Base-by-base conservation (phyloP, 1,140 invertebrate genomes). In the Melanaphis sacchari region DNA sequence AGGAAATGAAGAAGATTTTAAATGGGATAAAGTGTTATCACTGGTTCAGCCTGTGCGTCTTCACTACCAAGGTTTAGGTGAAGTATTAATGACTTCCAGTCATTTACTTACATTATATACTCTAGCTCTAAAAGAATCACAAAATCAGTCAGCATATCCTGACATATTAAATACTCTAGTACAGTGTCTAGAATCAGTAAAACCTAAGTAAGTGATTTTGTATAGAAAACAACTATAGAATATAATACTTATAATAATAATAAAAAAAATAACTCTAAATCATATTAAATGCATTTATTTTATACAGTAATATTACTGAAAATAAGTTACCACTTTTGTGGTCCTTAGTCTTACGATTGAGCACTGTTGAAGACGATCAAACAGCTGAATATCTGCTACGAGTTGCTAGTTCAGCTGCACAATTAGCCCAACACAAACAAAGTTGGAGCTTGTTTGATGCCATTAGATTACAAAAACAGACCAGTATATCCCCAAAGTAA, bases 401-500 rank as follows among this genome's bases (percentile, higher is more conserved):
- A 93, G 95, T 95, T 82, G 95, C 97, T 89, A 95, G 95, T 52
- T 94, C 95, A 40, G 95, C 95, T 31, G 94, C 96, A 5, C 94
- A 95, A 11, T 94, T 96, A 90, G 96, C 96, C 6, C 96, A 97
- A 93, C 96, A 97, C 81, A 95, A 95, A 93, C 95, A 96, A 94
- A 95, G 96, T 18, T 96, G 96, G 95, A 96, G 96, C 31, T 95
- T 97, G 43, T 95, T 97, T 4, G 96, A 96, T 41, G 96, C 96
- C 36, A 96, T 97, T 91, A 97, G 97, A 49, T 94, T 97, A 5
- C 96, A 96, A 41, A 96, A 96, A 95, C 95, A 96, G 41, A 96
- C 96, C 59, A 95, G 95, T 41, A 95, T 97, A 31, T 96, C 96
- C 40, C 94, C 95, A 24, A 96, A 95, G 96, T 97, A 95, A 94